Conservation (phyloP, 2,888 invertebrate species). For the Drosophila suboccidentalis region DNA sequence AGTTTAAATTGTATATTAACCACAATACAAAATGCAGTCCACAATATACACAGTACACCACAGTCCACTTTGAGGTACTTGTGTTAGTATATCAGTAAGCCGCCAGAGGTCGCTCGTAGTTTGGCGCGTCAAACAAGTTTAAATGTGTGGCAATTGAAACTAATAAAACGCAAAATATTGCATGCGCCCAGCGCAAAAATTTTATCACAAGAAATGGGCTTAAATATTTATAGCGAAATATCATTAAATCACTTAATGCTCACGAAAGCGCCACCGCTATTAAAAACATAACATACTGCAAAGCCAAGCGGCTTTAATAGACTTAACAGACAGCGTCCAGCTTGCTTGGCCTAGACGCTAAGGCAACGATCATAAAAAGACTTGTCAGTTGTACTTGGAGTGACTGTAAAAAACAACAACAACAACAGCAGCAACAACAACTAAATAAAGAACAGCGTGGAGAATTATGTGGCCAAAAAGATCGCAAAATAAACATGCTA, state of each 20-base stretch:
- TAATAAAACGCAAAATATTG: constrained; percentile 22
- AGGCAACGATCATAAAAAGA: constrained; percentile 71
- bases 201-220: constrained; percentile 49
- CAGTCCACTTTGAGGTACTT: constrained; percentile 1
- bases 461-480: constrained; percentile 59
- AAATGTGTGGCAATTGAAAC: constrained; percentile 2
- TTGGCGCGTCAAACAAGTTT: constrained; percentile 31
- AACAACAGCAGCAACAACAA: constrained; percentile 21
- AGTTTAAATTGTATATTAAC: background rate
- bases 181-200: constrained; percentile 17
- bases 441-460: constrained; percentile 23
- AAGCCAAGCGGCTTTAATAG: constrained; percentile 66
- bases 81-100: background rate
- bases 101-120: constrained; percentile 31
- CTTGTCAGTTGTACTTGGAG: constrained; percentile 62
- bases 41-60: background rate
- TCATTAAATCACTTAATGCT: constrained; percentile 53
- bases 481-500: constrained; percentile 77
- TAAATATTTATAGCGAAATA: constrained; percentile 47
- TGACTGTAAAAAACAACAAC: constrained; percentile 27
- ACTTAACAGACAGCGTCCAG: constrained; percentile 58
- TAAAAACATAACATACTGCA: constrained; percentile 43
- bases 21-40: background rate
- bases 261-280: constrained; percentile 42
- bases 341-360: constrained; percentile 46